These are phyloP conservation scores for Campylorhamphus procurvoides DNA, from an alignment of 2,113 vertebrate species.

Conservation along the genomic window DNA sequence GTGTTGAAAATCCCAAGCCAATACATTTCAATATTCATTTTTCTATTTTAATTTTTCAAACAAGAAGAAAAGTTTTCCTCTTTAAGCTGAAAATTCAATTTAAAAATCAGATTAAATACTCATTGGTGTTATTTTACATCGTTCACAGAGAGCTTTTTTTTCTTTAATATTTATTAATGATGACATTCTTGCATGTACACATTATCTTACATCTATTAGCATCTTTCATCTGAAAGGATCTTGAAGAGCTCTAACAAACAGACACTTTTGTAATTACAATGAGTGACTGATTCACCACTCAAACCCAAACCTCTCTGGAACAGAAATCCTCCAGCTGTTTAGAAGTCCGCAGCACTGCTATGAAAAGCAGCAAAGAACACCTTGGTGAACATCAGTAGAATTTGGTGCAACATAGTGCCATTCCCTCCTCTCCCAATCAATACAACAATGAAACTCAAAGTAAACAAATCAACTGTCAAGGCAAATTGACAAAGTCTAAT, in stretches of 20 bases:
- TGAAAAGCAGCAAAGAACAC: background rate
- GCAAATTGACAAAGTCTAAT: background rate
- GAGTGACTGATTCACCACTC: background rate
- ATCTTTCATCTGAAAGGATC: constrained; percentile 46
- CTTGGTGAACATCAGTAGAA: background rate
- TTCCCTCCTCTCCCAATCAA: background rate
- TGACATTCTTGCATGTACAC: constrained; percentile 18
- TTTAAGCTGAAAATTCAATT: constrained; percentile 66
- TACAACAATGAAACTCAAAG: background rate
- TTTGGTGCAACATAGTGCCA: background rate
- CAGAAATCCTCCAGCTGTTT: background rate
- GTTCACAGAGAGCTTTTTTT: background rate
- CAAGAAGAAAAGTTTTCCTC: constrained; percentile 60
- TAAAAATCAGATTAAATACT: constrained; percentile 64
- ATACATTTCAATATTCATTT: constrained; percentile 77
- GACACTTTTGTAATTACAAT: background rate
- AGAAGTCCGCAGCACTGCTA: background rate
- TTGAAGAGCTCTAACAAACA: constrained; percentile 31
- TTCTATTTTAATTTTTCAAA: constrained; percentile 72
- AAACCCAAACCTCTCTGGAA: background rate
- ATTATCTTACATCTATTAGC: constrained; percentile 49
- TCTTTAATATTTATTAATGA: constrained; percentile 56
- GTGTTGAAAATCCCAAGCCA: constrained; percentile 68
- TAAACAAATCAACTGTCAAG: background rate
- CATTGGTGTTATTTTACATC: constrained; percentile 52